Percentiles rank a stretch among this genome's conserved stretches.
These are phyloP conservation scores for Spondyliosoma cantharus DNA, from an alignment of 2,797 vertebrate genomes.

Conservation along the genomic window DNA sequence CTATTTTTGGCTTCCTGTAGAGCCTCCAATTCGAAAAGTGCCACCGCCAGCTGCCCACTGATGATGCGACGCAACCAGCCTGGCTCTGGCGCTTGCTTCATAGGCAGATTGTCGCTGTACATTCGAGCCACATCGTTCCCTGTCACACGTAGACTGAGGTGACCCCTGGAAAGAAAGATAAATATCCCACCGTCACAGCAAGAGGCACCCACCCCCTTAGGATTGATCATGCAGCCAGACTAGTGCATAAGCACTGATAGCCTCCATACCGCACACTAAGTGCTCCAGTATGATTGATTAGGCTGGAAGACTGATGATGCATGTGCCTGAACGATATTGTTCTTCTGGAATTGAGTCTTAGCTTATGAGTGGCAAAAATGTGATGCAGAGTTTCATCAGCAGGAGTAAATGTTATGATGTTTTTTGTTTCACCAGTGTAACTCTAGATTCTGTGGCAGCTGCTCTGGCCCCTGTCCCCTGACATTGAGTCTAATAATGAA, in stretches of 20 bases:
- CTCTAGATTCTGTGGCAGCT: constrained; percentile 50
- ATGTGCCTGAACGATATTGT: constrained; percentile 37
- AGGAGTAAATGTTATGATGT: constrained; percentile 45
- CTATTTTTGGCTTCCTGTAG: constrained; percentile 67
- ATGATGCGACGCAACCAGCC: constrained; percentile 62
- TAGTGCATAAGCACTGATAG: constrained; percentile 57
- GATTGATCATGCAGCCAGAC: constrained; percentile 60
- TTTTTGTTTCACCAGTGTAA: constrained; percentile 48
- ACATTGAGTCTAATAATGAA: constrained; percentile 73
- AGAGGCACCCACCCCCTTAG: not conserved
- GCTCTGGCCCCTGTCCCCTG: constrained; percentile 59
- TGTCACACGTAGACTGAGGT: constrained; percentile 41
- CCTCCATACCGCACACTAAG: constrained; percentile 59
- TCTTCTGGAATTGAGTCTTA: constrained; percentile 16
- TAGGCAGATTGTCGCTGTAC: constrained; percentile 50
- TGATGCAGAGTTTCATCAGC: constrained; percentile 43
- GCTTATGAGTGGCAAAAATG: constrained; percentile 9
- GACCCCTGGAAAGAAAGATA: constrained; percentile 60
- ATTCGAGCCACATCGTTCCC: constrained; percentile 30
- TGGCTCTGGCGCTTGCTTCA: constrained; percentile 51
- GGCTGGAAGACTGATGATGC: constrained; percentile 29
- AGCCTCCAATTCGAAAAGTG: constrained; percentile 55
- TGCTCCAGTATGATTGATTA: constrained; percentile 70
- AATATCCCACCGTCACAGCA: constrained; percentile 33
- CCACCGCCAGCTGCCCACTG: constrained; percentile 57